Evolutionary conservation across 2,888 invertebrate species (phyloP).

Genomic region (Agrochola lychnidis): DNA sequence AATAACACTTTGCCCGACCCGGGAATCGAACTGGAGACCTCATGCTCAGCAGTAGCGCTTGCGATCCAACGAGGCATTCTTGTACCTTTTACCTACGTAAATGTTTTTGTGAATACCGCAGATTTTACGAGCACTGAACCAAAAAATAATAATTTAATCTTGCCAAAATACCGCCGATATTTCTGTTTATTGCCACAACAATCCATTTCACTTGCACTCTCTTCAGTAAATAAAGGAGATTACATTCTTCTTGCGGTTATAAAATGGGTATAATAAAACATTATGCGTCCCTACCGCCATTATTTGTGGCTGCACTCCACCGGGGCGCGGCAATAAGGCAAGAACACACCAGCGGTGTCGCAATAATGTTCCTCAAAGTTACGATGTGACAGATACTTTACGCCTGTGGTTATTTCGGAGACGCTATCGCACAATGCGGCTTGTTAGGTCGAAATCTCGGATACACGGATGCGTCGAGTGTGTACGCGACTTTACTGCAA

Average conservation of each 20-base stretch:
- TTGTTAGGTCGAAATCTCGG: conserved; percentile 67
- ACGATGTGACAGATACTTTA: conserved; percentile 77
- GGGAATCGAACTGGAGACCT: no score
- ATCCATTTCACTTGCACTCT: conserved; percentile 79
- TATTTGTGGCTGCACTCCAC: conserved; percentile 86
- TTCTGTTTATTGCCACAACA: conserved; percentile 73
- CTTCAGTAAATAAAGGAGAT: conserved; percentile 85
- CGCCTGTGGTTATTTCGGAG: conserved; percentile 74
- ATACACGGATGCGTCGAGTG: conserved; percentile 65
- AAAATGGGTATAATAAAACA: conserved; percentile 87
- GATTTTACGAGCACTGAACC: conserved; percentile 8
- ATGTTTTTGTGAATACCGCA: background rate
- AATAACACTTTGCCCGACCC: no score
- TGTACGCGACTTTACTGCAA: conserved; percentile 72
- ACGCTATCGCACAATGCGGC: conserved; percentile 64
- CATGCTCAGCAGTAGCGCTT: no score
- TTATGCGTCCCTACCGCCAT: conserved; percentile 82
- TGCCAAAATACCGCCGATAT: conserved; percentile 61
- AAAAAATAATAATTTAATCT: conserved; percentile 23
- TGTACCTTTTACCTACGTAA: no score
- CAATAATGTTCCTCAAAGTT: conserved; percentile 74
- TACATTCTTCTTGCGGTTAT: conserved; percentile 86
- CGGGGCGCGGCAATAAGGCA: conserved; percentile 79
- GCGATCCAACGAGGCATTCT: no score
- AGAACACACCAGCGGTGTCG: conserved; percentile 73